Base-by-base conservation (phyloP, 2,113 vertebrate species). In the Hippocampus comes region DNA sequence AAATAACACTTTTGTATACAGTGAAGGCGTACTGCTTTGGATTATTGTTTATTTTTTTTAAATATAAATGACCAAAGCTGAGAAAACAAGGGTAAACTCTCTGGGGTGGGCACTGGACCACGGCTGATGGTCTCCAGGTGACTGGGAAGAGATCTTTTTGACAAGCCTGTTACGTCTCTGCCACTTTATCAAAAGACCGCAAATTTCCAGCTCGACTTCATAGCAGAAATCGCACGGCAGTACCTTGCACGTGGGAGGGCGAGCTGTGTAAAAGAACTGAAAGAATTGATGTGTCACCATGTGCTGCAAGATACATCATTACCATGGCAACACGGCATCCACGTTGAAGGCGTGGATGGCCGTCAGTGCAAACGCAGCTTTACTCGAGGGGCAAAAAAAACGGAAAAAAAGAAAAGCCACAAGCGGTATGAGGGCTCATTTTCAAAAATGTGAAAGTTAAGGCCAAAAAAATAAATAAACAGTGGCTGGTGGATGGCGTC, bases 71-170 rank as follows among this genome's bases (percentile, higher is more conserved):
- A 34, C 56, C 79, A 79, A 72, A 7, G 71, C 41, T 63, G 73
- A 74, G 76, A 80, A 86, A 38, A 38, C 34, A 6, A 38, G 34
- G 1, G 34, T 5, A 6, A 38, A 38, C 74, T 53, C 61, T 65
- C 48, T 63, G 18, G 78, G 78, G 69, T 68, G 76, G 77, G 77
- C 74, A 84, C 80, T 61, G 76, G 63, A 41, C 38, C 49, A 57
- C 49, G 74, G 82, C 69, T 66, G 51, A 63, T 65, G 53, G 72
- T 74, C 74, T 82, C 73, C 72, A 72, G 30, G 30, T 30, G 30
- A 30, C 30, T 30, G 30, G 68, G 73, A 90, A 74, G 79, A 72
- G 43, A 11, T 46, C 88, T 87, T 89, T 90, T 89, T n/a, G 9
- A 91, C 63, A 75, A 74, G 65, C 57, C 82, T 87, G 86, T 91